Conservation (phyloP, 2,888 invertebrate species). For the Coecobrya sp. region DNA sequence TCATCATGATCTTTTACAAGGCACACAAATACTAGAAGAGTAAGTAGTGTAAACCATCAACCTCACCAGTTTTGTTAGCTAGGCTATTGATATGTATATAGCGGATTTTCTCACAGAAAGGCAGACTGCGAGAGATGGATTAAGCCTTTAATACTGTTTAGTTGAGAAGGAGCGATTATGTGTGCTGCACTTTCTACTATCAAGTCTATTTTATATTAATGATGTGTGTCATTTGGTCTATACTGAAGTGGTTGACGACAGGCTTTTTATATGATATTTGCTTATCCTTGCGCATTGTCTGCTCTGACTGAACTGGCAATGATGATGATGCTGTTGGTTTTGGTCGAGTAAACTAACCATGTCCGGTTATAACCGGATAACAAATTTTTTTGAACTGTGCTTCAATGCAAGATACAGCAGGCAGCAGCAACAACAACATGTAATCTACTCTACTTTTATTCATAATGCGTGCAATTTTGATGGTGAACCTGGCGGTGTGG, state of each 20-base stretch:
- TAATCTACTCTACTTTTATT: background rate
- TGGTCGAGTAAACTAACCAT: conserved; percentile 9
- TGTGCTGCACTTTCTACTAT: conserved; percentile 28
- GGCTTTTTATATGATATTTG: conserved; percentile 11
- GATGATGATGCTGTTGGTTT: background rate
- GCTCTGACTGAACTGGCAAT: background rate
- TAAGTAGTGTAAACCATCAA: background rate
- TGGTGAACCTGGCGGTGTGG: background rate
- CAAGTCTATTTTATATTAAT: conserved; percentile 1
- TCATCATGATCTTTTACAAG: conserved; percentile 14
- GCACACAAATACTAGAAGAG: background rate
- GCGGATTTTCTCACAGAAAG: conserved; percentile 48
- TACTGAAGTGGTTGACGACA: background rate
- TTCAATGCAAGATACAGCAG: background rate
- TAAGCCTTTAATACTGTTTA: conserved; percentile 15
- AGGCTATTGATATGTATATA: conserved; percentile 2
- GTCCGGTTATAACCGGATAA: conserved; percentile 46
- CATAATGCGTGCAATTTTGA: background rate
- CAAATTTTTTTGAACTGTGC: background rate
- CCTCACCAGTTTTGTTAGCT: conserved; percentile 24
- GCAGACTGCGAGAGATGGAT: too few relatives aligned
- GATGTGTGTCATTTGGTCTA: background rate
- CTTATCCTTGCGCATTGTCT: conserved; percentile 37
- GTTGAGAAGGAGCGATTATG: conserved; percentile 18
- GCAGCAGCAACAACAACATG: background rate